Conservation (phyloP, 2,888 invertebrate species). For the Harmothoe impar region DNA sequence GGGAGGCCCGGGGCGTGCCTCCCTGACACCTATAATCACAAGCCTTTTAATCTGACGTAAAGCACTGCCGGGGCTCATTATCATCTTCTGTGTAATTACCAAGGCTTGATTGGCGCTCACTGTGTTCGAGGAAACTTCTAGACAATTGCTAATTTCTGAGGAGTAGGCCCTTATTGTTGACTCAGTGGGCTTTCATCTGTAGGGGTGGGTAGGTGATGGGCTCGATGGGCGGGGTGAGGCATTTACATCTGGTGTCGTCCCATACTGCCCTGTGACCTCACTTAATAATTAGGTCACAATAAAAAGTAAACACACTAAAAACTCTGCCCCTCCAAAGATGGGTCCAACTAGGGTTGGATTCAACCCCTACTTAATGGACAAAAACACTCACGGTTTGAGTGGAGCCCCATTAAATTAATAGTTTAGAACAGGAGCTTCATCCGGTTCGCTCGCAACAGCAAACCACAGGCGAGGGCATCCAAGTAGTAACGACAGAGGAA, state of each 20-base stretch:
- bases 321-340: neutral
- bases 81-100: neutral
- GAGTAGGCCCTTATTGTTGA: neutral
- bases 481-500: constrained; percentile 4
- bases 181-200: neutral
- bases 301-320: neutral
- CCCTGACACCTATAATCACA: constrained; percentile 22
- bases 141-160: constrained; percentile 29
- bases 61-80: neutral
- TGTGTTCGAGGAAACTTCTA: neutral
- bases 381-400: neutral
- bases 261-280: neutral
- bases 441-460: neutral
- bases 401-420: constrained; percentile 18
- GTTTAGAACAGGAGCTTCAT: neutral
- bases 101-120: neutral
- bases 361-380: neutral
- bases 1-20: neutral
- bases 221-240: neutral
- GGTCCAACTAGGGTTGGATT: neutral
- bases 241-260: neutral
- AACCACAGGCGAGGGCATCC: neutral
- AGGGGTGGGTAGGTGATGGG: neutral
- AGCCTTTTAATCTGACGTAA: constrained; percentile 17
- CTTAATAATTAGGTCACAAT: neutral